Evolutionary conservation across 2,797 vertebrate genomes (phyloP), one percentile per base, ranked within the genome.

Genomic region (Enteromius treurensis): DNA sequence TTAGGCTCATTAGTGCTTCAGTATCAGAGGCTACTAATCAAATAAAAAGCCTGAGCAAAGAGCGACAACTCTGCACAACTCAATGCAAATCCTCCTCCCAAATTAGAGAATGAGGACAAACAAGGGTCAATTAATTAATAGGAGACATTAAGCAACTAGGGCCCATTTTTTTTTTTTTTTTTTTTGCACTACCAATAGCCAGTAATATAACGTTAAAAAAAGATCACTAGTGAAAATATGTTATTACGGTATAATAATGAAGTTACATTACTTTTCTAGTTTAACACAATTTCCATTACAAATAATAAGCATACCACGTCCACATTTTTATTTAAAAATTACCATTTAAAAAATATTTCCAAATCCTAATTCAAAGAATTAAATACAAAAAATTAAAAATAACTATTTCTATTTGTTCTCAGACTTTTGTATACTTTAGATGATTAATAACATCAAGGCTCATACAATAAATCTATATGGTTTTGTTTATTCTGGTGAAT

Each of bases 51-150:
- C 85, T 87, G 8, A 26, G 47, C 73, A 74, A 51, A 60, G 32
- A 76, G 32, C 45, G n/a, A n/a, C n/a, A n/a, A n/a, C n/a, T n/a
- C n/a, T n/a, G n/a, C n/a, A n/a, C 88, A 86, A 87, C 82, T 87
- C 90, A 91, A 93, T 89, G 89, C 90, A 90, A 93, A 92, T 90
- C 82, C 84, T 79, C 76, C 81, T 86, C 32, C 65, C 45, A 64
- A 29, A 64, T 1, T 67, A 6, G 14, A 32, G 1, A 82, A 51
- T 40, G 10, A 74, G 15, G 29, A 49, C 21, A 23, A 49, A 4
- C 0, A 75, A 75, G 32, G 32, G 21, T 51, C 45, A 75, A 11
- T 51, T 65, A 13, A 45, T 60, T 26, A 6, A 55, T 79, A 55
- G 51, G 32, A 77, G 23, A 64, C 7, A 77, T 42, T 55, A 47